phyloP scores from a whole-genome alignment of 2,797 vertebrate species.

The Otus scops region DNA sequence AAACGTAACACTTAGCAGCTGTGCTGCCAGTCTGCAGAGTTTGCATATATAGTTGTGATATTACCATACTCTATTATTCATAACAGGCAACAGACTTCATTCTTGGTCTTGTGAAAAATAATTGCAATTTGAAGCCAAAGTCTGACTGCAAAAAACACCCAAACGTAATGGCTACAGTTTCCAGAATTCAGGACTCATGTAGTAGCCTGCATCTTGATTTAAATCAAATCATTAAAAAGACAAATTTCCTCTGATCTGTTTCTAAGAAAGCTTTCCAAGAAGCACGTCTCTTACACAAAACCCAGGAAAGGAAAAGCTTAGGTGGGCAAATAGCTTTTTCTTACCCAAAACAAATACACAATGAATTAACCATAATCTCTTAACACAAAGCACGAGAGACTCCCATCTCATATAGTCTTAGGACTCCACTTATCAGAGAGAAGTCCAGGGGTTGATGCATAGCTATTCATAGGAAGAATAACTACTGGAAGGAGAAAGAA shows the following conservation, averaged over 20 bases:
- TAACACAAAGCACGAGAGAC: background rate
- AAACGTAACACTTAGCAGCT: slow-evolving; percentile 53
- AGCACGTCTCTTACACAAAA: background rate
- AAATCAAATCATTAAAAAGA: slow-evolving; percentile 1
- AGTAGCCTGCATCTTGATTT: background rate
- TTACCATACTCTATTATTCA: slow-evolving; percentile 68
- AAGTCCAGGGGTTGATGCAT: background rate
- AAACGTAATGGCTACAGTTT: background rate
- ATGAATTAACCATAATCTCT: background rate
- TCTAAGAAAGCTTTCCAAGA: background rate
- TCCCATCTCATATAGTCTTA: background rate
- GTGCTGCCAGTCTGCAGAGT: slow-evolving; percentile 54
- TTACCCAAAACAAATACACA: background rate
- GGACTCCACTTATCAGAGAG: background rate
- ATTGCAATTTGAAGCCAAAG: slow-evolving; percentile 24
- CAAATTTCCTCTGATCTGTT: background rate
- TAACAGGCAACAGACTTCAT: slow-evolving; percentile 58
- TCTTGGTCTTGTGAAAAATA: slow-evolving; percentile 51
- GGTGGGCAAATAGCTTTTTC: background rate
- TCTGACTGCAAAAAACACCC: slow-evolving; percentile 13
- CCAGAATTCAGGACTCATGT: background rate
- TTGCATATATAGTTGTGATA: slow-evolving; percentile 57
- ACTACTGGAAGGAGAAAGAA: background rate
- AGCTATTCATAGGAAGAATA: background rate
- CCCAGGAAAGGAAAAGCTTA: background rate